phyloP scores from a whole-genome alignment of 2,797 vertebrate species.

The Tachyglossus aculeatus region DNA sequence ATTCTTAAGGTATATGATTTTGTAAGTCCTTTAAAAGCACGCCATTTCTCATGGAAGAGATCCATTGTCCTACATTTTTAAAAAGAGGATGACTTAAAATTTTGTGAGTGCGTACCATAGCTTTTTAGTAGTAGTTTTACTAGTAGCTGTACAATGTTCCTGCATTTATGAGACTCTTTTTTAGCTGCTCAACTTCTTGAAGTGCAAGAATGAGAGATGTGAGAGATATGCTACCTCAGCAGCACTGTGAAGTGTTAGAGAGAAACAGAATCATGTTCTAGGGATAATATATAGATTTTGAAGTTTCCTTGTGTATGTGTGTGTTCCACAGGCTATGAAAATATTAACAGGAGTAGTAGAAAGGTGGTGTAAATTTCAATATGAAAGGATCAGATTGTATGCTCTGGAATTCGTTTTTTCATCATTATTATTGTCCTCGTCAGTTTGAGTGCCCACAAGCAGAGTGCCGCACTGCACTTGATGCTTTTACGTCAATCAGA shows the following conservation, averaged over 20 bases:
- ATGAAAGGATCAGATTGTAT: constrained; percentile 13
- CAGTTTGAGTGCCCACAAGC: no score
- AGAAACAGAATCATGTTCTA: constrained; percentile 35
- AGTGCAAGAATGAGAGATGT: constrained; percentile 29
- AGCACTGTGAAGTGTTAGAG: constrained; percentile 39
- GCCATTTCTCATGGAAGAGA: no score
- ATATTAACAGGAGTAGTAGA: constrained; percentile 25
- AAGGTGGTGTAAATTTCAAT: constrained; percentile 36
- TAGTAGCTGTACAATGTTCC: not conserved
- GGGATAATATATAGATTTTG: constrained; percentile 25
- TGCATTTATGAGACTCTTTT: constrained; percentile 7
- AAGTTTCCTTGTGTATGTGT: not conserved
- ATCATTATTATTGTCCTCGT: no score
- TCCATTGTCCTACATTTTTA: no score
- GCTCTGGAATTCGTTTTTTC: no score
- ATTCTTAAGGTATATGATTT: no score
- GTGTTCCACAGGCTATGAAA: constrained; percentile 11
- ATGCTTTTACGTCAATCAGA: no score
- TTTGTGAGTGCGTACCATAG: no score
- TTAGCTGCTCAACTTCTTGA: constrained; percentile 34
- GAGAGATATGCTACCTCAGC: constrained; percentile 31
- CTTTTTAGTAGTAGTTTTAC: no score
- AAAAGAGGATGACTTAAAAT: no score
- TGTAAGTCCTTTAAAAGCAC: no score
- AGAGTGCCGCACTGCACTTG: no score